Conservation (phyloP, 1,140 invertebrate genomes). For the Heliconius melpomene region DNA sequence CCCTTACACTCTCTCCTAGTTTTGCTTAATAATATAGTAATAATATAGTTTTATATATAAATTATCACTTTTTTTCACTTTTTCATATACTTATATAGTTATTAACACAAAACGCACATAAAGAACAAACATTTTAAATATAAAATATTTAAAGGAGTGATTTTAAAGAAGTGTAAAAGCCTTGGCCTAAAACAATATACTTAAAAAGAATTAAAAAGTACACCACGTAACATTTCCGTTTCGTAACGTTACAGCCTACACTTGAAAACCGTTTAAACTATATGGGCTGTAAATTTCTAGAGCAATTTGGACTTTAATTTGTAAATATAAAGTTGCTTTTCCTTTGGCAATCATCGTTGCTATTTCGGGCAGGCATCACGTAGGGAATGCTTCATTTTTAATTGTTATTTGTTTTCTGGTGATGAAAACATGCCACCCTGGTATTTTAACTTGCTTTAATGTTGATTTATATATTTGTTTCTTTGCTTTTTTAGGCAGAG, state of each 20-base stretch:
- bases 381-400: slow-evolving; percentile 46
- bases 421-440: slow-evolving; percentile 38
- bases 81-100: no score
- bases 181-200: neutral
- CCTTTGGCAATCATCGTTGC: neutral
- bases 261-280: slow-evolving; percentile 28
- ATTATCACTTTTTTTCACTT: neutral
- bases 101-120: no score
- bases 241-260: slow-evolving; percentile 28
- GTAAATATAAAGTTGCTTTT: neutral
- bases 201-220: neutral
- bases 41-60: no score
- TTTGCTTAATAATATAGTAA: no score
- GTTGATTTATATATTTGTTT: neutral
- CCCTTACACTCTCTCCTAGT: no score
- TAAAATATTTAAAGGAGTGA: neutral
- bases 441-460: slow-evolving; percentile 23
- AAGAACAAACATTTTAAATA: neutral
- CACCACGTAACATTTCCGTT: slow-evolving; percentile 9
- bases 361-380: slow-evolving; percentile 39
- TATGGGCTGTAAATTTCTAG: slow-evolving; percentile 10
- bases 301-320: neutral
- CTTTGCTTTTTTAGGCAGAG: no score
- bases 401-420: slow-evolving; percentile 47
- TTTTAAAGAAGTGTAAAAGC: neutral